phyloP scores from a whole-genome alignment of 2,888 invertebrate genomes.

The Colletes collaris region DNA sequence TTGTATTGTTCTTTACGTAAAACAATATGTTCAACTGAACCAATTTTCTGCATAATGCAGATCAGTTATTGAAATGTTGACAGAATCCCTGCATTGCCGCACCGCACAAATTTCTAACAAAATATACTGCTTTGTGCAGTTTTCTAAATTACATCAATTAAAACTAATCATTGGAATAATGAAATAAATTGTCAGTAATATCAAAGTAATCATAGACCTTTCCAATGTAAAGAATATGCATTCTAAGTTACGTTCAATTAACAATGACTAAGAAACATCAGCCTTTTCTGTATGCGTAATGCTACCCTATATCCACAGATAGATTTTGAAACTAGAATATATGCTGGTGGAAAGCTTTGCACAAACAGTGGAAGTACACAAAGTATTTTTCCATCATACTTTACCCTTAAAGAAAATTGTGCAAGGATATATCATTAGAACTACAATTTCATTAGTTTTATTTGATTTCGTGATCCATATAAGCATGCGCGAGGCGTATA shows the following conservation, averaged over 20 bases:
- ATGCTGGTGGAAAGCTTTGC: conserved; percentile 45
- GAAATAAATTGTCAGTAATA: conserved; percentile 54
- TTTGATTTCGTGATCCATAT: conserved; percentile 55
- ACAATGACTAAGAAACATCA: conserved; percentile 46
- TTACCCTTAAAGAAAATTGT: conserved; percentile 44
- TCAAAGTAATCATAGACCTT: conserved; percentile 64
- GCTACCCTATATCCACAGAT: conserved; percentile 43
- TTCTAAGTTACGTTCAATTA: conserved; percentile 51
- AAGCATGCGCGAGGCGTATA: conserved; percentile 37
- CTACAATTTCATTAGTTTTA: conserved; percentile 61
- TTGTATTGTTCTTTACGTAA: conserved; percentile 61
- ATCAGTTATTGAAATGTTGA: conserved; percentile 61
- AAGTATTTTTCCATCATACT: conserved; percentile 41
- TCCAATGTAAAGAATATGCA: conserved; percentile 62
- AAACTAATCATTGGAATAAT: conserved; percentile 49
- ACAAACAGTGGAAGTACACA: conserved; percentile 43
- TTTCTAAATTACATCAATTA: conserved; percentile 67
- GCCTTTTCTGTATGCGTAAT: conserved; percentile 45
- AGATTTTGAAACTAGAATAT: conserved; percentile 48
- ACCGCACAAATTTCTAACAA: conserved; percentile 59
- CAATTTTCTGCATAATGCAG: conserved; percentile 55
- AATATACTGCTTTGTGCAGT: conserved; percentile 49
- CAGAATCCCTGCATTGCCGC: conserved; percentile 63
- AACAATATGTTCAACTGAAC: conserved; percentile 52
- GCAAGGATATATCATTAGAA: conserved; percentile 47